Evolutionary conservation across 2,797 vertebrate species (phyloP).

Genomic region (Pagetopsis macropterus): DNA sequence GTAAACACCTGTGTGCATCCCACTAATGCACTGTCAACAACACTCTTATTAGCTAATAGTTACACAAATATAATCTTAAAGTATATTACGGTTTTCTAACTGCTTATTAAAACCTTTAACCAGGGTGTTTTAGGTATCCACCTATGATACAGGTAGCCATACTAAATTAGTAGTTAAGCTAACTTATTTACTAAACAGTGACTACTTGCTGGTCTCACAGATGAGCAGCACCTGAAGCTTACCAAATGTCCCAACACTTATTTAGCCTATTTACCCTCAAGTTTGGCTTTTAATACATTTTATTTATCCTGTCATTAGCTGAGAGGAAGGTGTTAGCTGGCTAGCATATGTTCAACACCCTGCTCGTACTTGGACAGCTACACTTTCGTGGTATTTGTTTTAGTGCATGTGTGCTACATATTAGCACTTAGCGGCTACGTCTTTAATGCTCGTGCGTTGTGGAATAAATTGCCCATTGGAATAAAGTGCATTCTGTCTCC

Average conservation of each 20-base stretch:
- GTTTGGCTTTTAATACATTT: neutral
- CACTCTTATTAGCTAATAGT: no score
- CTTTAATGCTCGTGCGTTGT: neutral
- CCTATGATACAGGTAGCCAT: slow-evolving; percentile 1
- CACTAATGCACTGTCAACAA: neutral
- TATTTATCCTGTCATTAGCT: neutral
- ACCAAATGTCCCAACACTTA: fast-evolving
- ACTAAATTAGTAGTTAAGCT: neutral
- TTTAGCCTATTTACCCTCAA: neutral
- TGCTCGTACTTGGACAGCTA: neutral
- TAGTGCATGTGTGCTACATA: neutral
- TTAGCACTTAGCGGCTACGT: neutral
- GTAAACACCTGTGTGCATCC: slow-evolving; percentile 20
- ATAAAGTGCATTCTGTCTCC: neutral
- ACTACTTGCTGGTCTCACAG: slow-evolving; percentile 11
- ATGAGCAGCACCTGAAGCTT: neutral
- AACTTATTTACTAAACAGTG: neutral
- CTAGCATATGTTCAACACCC: slow-evolving; percentile 53
- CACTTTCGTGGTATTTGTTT: neutral
- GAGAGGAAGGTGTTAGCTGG: slow-evolving; percentile 40
- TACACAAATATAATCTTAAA: neutral
- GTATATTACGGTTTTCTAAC: neutral
- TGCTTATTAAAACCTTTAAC: neutral
- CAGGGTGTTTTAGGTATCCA: neutral
- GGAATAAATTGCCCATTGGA: slow-evolving; percentile 36